Evolutionary conservation across 2,888 invertebrate genomes (phyloP).

Genomic region (Lordiphosa andalusiaca): DNA sequence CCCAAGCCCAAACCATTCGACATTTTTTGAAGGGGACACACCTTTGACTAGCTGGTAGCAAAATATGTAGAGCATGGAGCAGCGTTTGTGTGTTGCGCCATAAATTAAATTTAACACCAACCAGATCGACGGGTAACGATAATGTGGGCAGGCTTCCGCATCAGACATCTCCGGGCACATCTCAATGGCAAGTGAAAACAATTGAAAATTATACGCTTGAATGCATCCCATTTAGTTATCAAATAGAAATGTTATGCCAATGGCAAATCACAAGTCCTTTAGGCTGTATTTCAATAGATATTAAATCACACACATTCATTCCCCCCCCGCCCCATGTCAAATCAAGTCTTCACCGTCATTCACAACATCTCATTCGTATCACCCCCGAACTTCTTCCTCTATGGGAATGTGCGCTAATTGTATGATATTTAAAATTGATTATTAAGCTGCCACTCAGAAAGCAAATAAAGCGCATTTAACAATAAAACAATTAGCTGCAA

Average conservation of each 20-base stretch:
- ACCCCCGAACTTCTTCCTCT: conserved; percentile 47
- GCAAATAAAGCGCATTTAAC: conserved; percentile 67
- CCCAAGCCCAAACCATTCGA: conserved; percentile 24
- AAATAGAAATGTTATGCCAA: background rate
- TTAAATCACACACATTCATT: no score
- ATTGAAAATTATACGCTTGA: conserved; percentile 63
- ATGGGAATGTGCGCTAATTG: conserved; percentile 68
- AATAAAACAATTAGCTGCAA: conserved; percentile 71
- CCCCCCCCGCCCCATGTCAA: no score
- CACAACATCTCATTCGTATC: background rate
- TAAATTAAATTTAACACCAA: conserved; percentile 73
- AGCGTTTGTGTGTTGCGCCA: conserved; percentile 63
- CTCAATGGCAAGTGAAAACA: conserved; percentile 68
- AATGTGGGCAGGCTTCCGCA: conserved; percentile 29
- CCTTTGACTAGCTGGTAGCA: conserved; percentile 44
- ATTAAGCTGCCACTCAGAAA: conserved; percentile 66
- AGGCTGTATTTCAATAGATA: background rate
- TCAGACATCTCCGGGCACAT: conserved; percentile 33
- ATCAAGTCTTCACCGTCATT: no score
- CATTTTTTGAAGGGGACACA: conserved; percentile 19
- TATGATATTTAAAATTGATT: conserved; percentile 69
- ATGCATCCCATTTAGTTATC: conserved; percentile 41
- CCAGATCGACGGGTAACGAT: conserved; percentile 60
- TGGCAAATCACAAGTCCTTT: conserved; percentile 47
- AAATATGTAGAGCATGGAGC: conserved; percentile 73